phyloP scores from a whole-genome alignment of 2,888 invertebrate genomes.

The Helobdella robusta region DNA sequence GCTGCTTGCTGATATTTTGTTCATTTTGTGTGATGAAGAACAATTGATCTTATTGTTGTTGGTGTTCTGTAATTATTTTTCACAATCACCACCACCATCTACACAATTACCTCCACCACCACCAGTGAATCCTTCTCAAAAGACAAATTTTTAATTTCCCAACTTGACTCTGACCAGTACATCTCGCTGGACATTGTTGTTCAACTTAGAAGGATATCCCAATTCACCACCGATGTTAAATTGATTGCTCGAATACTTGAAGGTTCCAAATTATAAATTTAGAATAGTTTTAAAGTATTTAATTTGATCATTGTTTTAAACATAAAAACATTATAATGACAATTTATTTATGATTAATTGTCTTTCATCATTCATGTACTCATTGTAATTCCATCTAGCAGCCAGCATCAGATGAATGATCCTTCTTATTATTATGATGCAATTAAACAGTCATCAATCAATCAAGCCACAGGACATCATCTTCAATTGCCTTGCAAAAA shows the following conservation, averaged over 20 bases:
- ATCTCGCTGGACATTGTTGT: constrained; percentile 21
- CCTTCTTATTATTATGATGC: too few relatives aligned
- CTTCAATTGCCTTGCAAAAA: too few relatives aligned
- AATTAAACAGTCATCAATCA: too few relatives aligned
- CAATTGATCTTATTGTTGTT: not conserved
- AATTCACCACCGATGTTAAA: constrained; percentile 1
- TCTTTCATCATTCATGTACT: too few relatives aligned
- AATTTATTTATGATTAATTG: too few relatives aligned
- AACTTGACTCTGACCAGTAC: constrained; percentile 27
- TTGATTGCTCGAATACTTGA: not conserved
- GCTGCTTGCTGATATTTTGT: too few relatives aligned
- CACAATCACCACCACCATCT: not conserved
- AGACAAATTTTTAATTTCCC: constrained; percentile 25
- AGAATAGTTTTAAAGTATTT: not conserved
- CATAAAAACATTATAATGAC: too few relatives aligned
- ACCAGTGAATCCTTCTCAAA: constrained; percentile 23
- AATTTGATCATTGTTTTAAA: too few relatives aligned
- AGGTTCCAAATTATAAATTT: not conserved
- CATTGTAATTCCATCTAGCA: too few relatives aligned
- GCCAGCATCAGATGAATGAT: too few relatives aligned
- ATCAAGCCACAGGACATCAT: too few relatives aligned
- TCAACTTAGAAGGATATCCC: constrained; percentile 8
- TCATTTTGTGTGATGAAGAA: not conserved
- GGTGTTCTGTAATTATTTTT: not conserved
- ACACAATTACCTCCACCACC: not conserved